Evolutionary conservation across 64 coral and sea anemone genomes (phyloP).

Genomic region (Dendrophyllia cribrosa): DNA sequence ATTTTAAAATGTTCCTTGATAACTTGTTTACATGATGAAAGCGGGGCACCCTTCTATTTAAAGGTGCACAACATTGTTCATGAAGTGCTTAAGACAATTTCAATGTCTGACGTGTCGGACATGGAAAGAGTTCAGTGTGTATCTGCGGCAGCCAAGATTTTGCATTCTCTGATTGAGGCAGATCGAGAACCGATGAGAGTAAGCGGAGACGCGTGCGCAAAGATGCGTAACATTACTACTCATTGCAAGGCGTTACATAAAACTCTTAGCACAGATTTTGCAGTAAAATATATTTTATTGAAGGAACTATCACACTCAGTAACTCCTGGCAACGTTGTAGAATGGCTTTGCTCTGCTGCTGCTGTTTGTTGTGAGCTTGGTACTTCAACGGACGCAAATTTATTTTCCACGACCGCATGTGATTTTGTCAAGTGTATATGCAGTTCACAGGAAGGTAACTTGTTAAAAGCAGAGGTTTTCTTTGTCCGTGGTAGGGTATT

Average conservation of each 20-base stretch:
- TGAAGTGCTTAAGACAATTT: constrained; percentile 14
- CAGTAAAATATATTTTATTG: too few species aligned
- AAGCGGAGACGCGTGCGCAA: too few species aligned
- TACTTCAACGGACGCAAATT: not conserved
- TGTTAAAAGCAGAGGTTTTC: too few species aligned
- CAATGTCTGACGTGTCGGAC: not conserved
- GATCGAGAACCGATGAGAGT: not conserved
- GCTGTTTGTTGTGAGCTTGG: not conserved
- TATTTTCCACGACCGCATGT: not conserved
- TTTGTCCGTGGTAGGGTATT: too few species aligned
- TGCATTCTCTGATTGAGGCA: not conserved
- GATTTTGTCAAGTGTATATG: not conserved
- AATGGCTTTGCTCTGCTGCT: not conserved
- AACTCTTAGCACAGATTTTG: too few species aligned
- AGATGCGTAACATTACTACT: too few species aligned
- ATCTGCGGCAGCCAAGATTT: constrained; percentile 4
- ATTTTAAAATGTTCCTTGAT: constrained; percentile 53
- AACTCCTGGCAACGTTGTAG: too few species aligned
- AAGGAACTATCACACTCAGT: too few species aligned
- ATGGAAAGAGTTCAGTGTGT: not conserved
- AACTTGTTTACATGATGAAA: constrained; percentile 3
- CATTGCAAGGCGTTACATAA: too few species aligned
- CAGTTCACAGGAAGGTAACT: not conserved
- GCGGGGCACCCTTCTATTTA: not conserved
- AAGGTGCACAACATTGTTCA: constrained; percentile 60